A percentile compares a stretch with the other conserved stretches of the same genome.
Evolutionary conservation across 2,797 vertebrate genomes (phyloP).

Genomic region (Gobio occitaniae): DNA sequence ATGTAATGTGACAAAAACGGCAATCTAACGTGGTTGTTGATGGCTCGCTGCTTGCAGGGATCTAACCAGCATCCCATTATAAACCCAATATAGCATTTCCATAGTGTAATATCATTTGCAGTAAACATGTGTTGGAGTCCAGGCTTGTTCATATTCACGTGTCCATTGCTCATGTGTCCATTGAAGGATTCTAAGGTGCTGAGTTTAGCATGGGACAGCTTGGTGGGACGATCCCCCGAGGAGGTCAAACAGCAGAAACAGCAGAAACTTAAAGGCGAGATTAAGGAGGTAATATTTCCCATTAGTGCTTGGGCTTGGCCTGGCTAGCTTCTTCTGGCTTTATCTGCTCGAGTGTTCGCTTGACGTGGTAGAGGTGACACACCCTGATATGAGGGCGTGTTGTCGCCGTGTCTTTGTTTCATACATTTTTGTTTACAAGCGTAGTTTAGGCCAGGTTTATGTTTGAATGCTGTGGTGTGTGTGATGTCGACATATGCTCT

Average conservation of each 20-base stretch:
- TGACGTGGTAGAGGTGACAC: slow-evolving; percentile 51
- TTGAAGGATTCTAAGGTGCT: slow-evolving; percentile 67
- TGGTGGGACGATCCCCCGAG: slow-evolving; percentile 67
- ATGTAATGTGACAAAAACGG: neutral
- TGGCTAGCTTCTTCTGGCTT: slow-evolving; percentile 43
- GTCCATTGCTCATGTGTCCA: slow-evolving; percentile 44
- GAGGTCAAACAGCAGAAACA: slow-evolving; percentile 67
- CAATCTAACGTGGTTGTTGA: neutral
- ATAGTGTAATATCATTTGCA: neutral
- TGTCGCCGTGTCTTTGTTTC: slow-evolving; percentile 12
- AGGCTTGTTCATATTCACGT: slow-evolving; percentile 12
- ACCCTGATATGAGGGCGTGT: slow-evolving; percentile 13
- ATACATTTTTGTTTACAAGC: slow-evolving; percentile 8
- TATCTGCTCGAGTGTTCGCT: slow-evolving; percentile 26
- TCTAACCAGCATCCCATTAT: neutral
- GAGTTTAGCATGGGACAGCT: slow-evolving; percentile 67
- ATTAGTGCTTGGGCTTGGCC: slow-evolving; percentile 22
- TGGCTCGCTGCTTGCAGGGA: neutral
- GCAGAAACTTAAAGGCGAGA: slow-evolving; percentile 66
- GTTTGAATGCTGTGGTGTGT: slow-evolving; percentile 11
- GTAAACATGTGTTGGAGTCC: neutral
- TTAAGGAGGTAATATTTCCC: slow-evolving; percentile 64
- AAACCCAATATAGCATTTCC: neutral
- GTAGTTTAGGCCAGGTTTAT: slow-evolving; percentile 12
- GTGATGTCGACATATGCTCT: slow-evolving; percentile 1